phyloP scores from a whole-genome alignment of 2,797 vertebrate species.

The Lepilemur septentrionalis region DNA sequence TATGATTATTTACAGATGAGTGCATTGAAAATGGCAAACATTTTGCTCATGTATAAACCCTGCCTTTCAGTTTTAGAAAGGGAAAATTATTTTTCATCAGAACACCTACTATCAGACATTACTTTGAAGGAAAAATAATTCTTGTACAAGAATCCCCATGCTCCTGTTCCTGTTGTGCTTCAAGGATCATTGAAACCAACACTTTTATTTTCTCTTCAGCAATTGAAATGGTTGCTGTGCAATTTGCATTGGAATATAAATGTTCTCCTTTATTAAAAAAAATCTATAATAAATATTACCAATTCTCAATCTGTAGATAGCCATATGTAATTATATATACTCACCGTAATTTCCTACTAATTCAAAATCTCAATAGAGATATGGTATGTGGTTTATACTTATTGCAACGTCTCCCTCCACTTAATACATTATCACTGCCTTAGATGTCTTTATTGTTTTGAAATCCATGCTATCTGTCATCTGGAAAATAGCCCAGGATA shows the following conservation, averaged over 20 bases:
- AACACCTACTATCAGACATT: background rate
- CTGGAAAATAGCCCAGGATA: slow-evolving; percentile 12
- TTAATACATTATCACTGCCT: background rate
- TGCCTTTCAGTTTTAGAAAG: slow-evolving; percentile 39
- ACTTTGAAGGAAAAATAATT: background rate
- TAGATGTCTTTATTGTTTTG: background rate
- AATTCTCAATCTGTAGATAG: background rate
- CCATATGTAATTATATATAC: background rate
- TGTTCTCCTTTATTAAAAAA: background rate
- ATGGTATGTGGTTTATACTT: background rate
- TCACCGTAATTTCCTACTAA: slow-evolving; percentile 7
- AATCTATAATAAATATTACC: background rate
- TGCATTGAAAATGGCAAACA: background rate
- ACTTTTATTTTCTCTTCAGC: slow-evolving; percentile 16
- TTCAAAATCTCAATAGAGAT: background rate
- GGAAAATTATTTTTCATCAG: slow-evolving; percentile 29
- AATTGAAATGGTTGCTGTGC: background rate
- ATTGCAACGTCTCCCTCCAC: background rate
- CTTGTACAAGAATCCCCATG: background rate
- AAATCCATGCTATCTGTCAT: slow-evolving; percentile 18
- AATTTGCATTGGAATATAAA: slow-evolving; percentile 17
- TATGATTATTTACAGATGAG: background rate
- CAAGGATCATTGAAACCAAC: background rate
- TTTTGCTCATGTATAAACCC: background rate
- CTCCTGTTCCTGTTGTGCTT: background rate